Conservation (phyloP, 2,797 vertebrate species). For the Gymnoscopelus microlampas region DNA sequence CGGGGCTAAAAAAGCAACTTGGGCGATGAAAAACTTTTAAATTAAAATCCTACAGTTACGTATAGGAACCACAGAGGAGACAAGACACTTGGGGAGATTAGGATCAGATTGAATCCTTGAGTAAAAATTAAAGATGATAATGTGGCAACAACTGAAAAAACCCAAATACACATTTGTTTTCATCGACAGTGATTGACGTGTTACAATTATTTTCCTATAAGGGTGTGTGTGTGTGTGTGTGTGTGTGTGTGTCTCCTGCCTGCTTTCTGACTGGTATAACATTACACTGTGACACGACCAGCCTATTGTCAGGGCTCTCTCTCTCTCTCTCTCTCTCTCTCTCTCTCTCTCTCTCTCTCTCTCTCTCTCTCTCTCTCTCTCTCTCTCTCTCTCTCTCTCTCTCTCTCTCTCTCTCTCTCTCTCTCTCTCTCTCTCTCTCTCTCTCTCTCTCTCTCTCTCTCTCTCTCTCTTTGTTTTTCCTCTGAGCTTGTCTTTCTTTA, state of each 20-base stretch:
- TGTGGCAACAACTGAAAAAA: too few species aligned
- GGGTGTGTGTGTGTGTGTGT: background rate
- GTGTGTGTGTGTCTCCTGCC: background rate
- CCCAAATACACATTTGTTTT: too few species aligned
- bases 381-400: background rate
- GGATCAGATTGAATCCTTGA: too few species aligned
- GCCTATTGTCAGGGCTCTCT: slow-evolving; percentile 13
- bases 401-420: slow-evolving; percentile 4
- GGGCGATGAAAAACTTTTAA: too few species aligned
- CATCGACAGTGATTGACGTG: too few species aligned
- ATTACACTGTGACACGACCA: slow-evolving; percentile 26
- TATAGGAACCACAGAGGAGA: too few species aligned
- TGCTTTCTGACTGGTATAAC: slow-evolving; percentile 39
- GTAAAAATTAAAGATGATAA: too few species aligned
- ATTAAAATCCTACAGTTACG: too few species aligned
- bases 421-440: slow-evolving; percentile 7
- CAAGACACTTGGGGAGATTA: too few species aligned
- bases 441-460: background rate
- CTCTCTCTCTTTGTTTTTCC: too few species aligned
- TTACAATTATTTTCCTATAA: background rate
- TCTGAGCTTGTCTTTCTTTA: too few species aligned
- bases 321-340: slow-evolving; percentile 12
- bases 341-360: background rate
- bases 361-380: background rate
- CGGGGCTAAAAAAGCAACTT: too few species aligned